Conservation (phyloP, 2,797 vertebrate genomes). For the Acridotheres tristis region DNA sequence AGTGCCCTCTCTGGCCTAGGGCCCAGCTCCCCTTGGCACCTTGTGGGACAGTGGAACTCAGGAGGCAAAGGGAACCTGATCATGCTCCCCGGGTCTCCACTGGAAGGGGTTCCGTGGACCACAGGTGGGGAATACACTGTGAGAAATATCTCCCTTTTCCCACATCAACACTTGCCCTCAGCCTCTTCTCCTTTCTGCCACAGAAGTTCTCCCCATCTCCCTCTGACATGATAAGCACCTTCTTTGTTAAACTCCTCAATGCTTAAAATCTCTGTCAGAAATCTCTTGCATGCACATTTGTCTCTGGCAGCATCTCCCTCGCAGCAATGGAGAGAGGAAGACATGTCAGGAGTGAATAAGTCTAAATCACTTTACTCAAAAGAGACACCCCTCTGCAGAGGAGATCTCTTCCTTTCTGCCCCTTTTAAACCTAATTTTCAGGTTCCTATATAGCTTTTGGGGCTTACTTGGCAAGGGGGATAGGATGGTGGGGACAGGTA, state of each 20-base stretch:
- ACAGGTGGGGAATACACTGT: background rate
- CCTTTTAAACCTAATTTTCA: background rate
- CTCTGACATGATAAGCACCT: background rate
- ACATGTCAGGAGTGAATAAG: background rate
- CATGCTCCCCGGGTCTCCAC: fast-evolving
- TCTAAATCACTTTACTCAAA: background rate
- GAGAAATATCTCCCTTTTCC: background rate
- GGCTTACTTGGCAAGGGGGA: background rate
- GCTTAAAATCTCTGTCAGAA: background rate
- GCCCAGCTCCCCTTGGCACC: background rate
- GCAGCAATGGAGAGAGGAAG: background rate
- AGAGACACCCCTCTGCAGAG: background rate
- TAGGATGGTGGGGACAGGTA: background rate
- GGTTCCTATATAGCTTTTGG: background rate
- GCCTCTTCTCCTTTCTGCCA: background rate
- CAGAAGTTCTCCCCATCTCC: background rate
- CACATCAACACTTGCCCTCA: background rate
- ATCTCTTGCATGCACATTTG: fast-evolving
- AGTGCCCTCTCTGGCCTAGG: background rate
- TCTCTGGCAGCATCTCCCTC: background rate
- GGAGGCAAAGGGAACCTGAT: background rate
- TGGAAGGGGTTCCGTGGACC: background rate
- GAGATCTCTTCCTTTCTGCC: background rate
- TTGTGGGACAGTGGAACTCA: background rate
- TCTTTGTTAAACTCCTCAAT: background rate